Conservation (phyloP, 2,888 invertebrate species). For the Balanococcus diminutus region DNA sequence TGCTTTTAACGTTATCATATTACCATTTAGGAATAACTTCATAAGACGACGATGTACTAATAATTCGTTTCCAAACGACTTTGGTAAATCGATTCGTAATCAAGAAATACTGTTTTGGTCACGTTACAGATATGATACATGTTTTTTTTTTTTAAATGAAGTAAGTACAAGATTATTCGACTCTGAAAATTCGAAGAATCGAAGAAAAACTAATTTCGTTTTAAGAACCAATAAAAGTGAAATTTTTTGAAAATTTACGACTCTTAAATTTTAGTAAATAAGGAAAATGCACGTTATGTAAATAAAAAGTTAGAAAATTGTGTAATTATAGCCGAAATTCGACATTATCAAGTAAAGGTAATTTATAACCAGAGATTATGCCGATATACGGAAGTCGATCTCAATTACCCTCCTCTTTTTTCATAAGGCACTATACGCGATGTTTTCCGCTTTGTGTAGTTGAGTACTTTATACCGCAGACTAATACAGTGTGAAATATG, state of each 20-base stretch:
- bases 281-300: too few species aligned
- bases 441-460: background rate
- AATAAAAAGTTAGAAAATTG: background rate
- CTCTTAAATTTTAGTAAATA: too few species aligned
- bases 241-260: too few species aligned
- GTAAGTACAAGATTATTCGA: too few species aligned
- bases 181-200: too few species aligned
- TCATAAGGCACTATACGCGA: background rate
- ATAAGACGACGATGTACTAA: too few species aligned
- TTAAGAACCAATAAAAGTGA: too few species aligned
- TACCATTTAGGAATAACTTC: background rate
- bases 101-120: background rate
- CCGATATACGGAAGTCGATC: background rate
- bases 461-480: background rate
- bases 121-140: background rate
- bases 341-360: background rate
- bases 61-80: background rate
- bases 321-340: background rate
- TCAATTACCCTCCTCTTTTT: background rate
- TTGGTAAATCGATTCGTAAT: background rate
- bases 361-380: background rate
- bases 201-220: too few species aligned
- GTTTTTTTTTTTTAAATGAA: too few species aligned
- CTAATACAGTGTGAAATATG: conserved; percentile 3
- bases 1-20: background rate